Evolutionary conservation across 1,140 invertebrate species (phyloP), one percentile per base, ranked within the genome.

Genomic region (Mizuhopecten yessoensis): DNA sequence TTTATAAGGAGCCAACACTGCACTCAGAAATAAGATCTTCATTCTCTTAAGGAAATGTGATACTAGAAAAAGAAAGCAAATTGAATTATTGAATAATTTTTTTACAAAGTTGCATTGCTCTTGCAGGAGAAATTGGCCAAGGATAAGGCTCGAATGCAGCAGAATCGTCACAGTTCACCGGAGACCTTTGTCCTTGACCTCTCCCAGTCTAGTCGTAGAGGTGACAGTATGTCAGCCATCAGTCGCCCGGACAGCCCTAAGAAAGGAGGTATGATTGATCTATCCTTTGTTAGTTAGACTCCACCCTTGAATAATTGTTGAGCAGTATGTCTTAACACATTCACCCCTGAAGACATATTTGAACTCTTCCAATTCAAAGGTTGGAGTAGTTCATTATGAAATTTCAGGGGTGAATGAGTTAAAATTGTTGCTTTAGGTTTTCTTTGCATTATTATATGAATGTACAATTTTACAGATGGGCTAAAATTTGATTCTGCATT

Each of bases 81-180:
- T 39, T 39, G 36, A 49, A 20, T 20, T 49, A 49, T 23, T 49
- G 45, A 49, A 5, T 2, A 17, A 49, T 49, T 49, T 49, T 2
- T 49, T 49, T 49, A 49, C 20, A 39, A 39, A 39, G 15, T 49
- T 10, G 15, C 57, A 75, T 29, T n/a, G 20, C n/a, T 3, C 23
- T 94, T 93, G 15, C 88, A 96, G 96, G 96, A 96, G 49, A 96
- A 95, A 91, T 87, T 94, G 17, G 91, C 94, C 23, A 95, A 94
- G 92, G 96, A 96, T 89, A 96, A 96, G 91, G 95, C 95, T 86
- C 90, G 96, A 15, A 95, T 96, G 94, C 95, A 95, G 87, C 93
- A 95, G 33, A 86, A 91, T 33, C 45, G 91, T 75, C 45, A 86
- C 34, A 89, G 88, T 89, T 86, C 88, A 75, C 34, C 91, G 34